A percentile compares a stretch with the other conserved stretches of the same genome.
phyloP scores from a whole-genome alignment of 2,888 invertebrate species.

The Ophonus ardosiacus region DNA sequence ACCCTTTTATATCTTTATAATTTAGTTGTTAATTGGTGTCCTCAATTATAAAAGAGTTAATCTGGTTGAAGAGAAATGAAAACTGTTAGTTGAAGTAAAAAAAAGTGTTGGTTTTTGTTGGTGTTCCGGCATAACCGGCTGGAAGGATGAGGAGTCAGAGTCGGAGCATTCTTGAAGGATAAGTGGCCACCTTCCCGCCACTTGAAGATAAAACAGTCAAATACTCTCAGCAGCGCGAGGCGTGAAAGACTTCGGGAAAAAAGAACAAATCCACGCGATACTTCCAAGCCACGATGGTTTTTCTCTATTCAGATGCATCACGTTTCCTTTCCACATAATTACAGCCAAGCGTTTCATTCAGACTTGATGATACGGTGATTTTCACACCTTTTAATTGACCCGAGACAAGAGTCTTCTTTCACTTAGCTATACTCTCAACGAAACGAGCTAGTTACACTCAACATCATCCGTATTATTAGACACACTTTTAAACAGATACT shows the following conservation, averaged over 20 bases:
- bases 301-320: conserved; percentile 42
- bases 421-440: not conserved
- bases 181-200: conserved; percentile 42
- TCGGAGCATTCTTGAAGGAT: conserved; percentile 48
- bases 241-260: not conserved
- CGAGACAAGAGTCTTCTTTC: not conserved
- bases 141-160: not conserved
- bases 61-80: conserved; percentile 17
- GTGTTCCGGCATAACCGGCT: conserved; percentile 9
- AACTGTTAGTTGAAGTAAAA: conserved; percentile 43
- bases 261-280: conserved; percentile 30
- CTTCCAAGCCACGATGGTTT: not conserved
- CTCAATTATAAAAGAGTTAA: conserved; percentile 25
- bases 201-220: conserved; percentile 56
- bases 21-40: not conserved
- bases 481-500: no score
- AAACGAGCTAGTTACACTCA: no score
- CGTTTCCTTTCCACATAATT: conserved; percentile 10
- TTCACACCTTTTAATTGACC: conserved; percentile 31
- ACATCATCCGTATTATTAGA: no score
- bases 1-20: no score
- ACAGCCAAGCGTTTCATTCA: not conserved
- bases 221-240: conserved; percentile 18
- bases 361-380: conserved; percentile 1
- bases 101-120: conserved; percentile 5